phyloP scores from a whole-genome alignment of 2,888 invertebrate genomes.

The Conomelus anceps region DNA sequence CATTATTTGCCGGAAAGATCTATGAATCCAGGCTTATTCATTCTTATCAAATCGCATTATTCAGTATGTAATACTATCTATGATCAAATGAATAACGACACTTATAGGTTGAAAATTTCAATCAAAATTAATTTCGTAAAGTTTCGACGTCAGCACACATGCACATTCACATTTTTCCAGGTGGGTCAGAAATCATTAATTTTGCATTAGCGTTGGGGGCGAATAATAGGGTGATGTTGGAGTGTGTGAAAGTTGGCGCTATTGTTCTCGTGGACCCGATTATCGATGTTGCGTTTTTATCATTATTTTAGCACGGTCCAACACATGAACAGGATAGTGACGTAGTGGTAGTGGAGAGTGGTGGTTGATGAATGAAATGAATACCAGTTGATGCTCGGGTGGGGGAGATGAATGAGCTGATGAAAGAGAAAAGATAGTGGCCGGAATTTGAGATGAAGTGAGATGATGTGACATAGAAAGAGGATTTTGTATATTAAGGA shows the following conservation, averaged over 20 bases:
- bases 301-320: not conserved
- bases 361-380: not conserved
- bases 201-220: not conserved
- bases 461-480: not conserved
- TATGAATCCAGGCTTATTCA: too few relatives aligned
- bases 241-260: not conserved
- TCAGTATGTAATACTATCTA: too few relatives aligned
- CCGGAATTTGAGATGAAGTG: not conserved
- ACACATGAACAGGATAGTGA: not conserved
- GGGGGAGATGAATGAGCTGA: not conserved
- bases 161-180: not conserved
- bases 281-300: not conserved
- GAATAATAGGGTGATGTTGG: not conserved
- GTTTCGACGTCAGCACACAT: not conserved
- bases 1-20: too few relatives aligned
- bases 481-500: too few relatives aligned
- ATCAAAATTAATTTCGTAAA: not conserved
- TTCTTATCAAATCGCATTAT: not conserved
- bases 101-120: not conserved
- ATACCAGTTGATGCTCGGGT: not conserved
- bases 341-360: too few relatives aligned
- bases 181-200: not conserved
- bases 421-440: not conserved
- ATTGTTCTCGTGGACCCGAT: not conserved
- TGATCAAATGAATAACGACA: too few relatives aligned